Base-by-base conservation (phyloP, 2,797 vertebrate species). In the Artibeus lituratus region DNA sequence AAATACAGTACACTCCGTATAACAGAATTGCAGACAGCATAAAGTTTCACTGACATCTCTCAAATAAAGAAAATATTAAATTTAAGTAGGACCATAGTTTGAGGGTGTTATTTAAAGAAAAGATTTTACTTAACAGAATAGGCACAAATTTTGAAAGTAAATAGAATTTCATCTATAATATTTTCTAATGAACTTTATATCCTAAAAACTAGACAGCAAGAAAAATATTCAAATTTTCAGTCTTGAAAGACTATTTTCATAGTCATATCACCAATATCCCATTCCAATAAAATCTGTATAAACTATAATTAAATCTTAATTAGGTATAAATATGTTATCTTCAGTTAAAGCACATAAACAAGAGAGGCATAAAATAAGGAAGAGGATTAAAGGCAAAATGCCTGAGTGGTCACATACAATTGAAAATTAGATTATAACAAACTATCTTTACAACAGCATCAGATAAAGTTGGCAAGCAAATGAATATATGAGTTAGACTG, bases 271-370 rank as follows among this genome's bases (percentile, higher is more conserved):
- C 26, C 29, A 91, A 72, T 8, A 93, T 1, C 7, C 10, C 42
- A 82, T 73, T 94, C 82, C 74, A 83, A 5, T 94, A 95, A 92
- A 95, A 85, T 73, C 3, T n/a, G 4, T 65, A 44, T 44, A 83
- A 95, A 51, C 16, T 22, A 91, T 14, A 70, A 65, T 49, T 59
- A 81, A 29, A 86, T 73, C 32, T 77, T 73, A 53, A 87, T 81
- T 87, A 70, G 3, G 57, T 87, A 94, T 81, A 39, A 90, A 95
- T 49, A 32, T 16, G 1, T 21, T 96, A 11, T 92, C 95, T 78
- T 24, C 44, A 90, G 44, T 76, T 49, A 93, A 92, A 93, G 42
- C 47, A 82, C 26, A 80, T 72, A 72, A 84, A 15, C 5, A 82
- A 91, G 32, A 91, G 5, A 89, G 19, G 67, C 15, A 90, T 0